Base-by-base conservation (phyloP, 2,888 invertebrate genomes). In the Drepanosiphum platanoidis region DNA sequence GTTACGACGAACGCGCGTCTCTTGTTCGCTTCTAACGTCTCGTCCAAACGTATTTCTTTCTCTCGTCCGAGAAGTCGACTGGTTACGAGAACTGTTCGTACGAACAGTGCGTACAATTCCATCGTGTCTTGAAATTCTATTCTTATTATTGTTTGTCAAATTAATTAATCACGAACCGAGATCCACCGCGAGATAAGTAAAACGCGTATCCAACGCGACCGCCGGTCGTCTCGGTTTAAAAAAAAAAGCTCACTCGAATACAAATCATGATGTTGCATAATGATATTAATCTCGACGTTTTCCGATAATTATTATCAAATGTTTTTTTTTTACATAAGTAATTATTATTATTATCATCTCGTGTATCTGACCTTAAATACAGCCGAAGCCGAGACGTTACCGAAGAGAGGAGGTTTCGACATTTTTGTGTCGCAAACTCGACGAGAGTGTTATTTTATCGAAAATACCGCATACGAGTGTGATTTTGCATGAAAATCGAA, bases 1-100 rank as follows among this genome's bases (percentile, higher is more conserved):
- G 78, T 78, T 36, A 78, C 78, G 30, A 75, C 32, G 13, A 61
- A n/a, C 22, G 1, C n/a, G 36, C 27, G 30, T 78, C 64, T 64
- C 42, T 78, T 64, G 30, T 22, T 78, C 64, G 22, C 27, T 78
- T 30, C 42, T 46, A 8, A 15, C 3, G 11, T 64, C 36, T 27
- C 30, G 18, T 39, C n/a, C 34, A 36, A 27, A 1, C 39, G 61
- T 42, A 4, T 64, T 64, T 9, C 30, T 18, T 22, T 52, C 22
- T 52, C n/a, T n/a, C n/a, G n/a, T n/a, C n/a, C n/a, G n/a, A n/a
- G n/a, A n/a, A n/a, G n/a, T n/a, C n/a, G n/a, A n/a, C n/a, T n/a
- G n/a, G n/a, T n/a, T n/a, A n/a, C n/a, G n/a, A n/a, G n/a, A n/a
- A n/a, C n/a, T n/a, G n/a, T n/a, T n/a, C n/a, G n/a, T n/a, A n/a